phyloP scores from a whole-genome alignment of 1,140 invertebrate species.

The Cydia fagiglandana region DNA sequence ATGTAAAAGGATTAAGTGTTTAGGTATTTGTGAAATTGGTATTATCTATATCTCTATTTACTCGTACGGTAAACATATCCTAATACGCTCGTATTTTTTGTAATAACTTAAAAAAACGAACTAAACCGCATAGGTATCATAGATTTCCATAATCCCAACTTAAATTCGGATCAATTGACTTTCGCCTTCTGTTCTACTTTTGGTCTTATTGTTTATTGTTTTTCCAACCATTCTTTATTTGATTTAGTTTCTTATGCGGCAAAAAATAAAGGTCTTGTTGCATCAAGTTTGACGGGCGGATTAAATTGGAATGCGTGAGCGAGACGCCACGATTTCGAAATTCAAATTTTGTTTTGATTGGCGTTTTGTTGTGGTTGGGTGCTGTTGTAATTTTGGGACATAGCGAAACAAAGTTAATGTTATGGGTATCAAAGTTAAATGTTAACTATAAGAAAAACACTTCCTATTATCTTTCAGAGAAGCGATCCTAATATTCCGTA shows the following conservation, averaged over 20 bases:
- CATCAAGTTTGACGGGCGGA: neutral
- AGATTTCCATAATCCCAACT: neutral
- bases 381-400: neutral
- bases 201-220: neutral
- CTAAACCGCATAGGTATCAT: neutral
- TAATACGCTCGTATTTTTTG: too few relatives aligned
- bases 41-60: too few relatives aligned
- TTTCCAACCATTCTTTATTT: slow-evolving; percentile 5
- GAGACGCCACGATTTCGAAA: slow-evolving; percentile 7
- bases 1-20: too few relatives aligned
- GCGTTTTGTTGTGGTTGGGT: neutral
- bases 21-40: too few relatives aligned
- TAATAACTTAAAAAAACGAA: too few relatives aligned
- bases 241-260: neutral
- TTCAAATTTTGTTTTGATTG: neutral
- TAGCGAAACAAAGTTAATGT: too few relatives aligned
- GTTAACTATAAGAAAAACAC: too few relatives aligned
- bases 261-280: neutral
- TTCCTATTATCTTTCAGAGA: too few relatives aligned
- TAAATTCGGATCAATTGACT: neutral
- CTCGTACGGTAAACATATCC: too few relatives aligned
- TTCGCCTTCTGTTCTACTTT: slow-evolving; percentile 8
- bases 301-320: neutral
- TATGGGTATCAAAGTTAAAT: too few relatives aligned
- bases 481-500: too few relatives aligned